Evolutionary conservation across 2,797 vertebrate genomes (phyloP).

Genomic region (Coccyzus lansbergi): DNA sequence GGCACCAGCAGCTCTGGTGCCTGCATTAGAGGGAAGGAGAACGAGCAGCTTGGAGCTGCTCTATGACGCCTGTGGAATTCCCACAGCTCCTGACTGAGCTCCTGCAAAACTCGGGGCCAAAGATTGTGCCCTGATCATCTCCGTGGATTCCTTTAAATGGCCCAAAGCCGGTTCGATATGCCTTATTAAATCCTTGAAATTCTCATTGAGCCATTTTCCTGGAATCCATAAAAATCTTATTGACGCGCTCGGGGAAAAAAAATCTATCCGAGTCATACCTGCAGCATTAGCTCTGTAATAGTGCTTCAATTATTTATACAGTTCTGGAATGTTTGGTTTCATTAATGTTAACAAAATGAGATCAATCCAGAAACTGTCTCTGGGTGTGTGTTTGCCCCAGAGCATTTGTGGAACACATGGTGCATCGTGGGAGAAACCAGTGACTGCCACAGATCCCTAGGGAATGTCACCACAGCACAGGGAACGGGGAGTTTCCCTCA

Average conservation of each 20-base stretch:
- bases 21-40: not conserved
- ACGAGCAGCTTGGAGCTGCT: not conserved
- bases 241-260: not conserved
- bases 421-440: not conserved
- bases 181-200: constrained; percentile 41
- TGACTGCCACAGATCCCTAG: not conserved
- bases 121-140: not conserved
- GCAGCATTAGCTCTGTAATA: constrained; percentile 7
- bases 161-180: not conserved
- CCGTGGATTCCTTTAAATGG: not conserved
- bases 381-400: accelerated
- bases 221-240: not conserved
- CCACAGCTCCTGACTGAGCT: not conserved
- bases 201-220: constrained; percentile 44
- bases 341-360: not conserved
- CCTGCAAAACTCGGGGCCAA: not conserved
- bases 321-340: constrained; percentile 25
- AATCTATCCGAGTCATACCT: not conserved
- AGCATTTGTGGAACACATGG: not conserved
- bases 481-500: not conserved
- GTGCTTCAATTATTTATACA: not conserved
- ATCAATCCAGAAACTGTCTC: not conserved
- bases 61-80: not conserved
- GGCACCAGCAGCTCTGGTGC: not conserved
- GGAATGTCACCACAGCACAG: not conserved